These are phyloP conservation scores for Clarias laeviceps DNA, from an alignment of 2,797 vertebrate species.

Conservation along the genomic window DNA sequence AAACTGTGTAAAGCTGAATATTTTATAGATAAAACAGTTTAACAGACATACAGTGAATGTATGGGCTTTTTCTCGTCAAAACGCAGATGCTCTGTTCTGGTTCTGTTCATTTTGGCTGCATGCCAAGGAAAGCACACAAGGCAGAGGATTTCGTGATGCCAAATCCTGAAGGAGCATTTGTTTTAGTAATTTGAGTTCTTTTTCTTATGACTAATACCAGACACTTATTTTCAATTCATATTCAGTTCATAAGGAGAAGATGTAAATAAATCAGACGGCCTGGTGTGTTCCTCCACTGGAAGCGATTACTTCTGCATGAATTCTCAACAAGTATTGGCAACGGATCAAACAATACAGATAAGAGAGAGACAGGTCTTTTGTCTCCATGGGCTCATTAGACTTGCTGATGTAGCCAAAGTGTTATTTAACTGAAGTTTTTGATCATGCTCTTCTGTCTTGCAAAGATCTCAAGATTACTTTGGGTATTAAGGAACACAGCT, in stretches of 20 bases:
- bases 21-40: too few relatives aligned
- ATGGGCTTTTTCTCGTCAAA: slow-evolving; percentile 21
- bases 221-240: not conserved
- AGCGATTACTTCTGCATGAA: slow-evolving; percentile 70
- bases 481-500: not conserved
- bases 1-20: not conserved
- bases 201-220: not conserved
- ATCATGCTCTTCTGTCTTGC: not conserved
- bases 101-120: slow-evolving; percentile 33
- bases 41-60: not conserved
- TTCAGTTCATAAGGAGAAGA: not conserved
- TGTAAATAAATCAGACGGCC: slow-evolving; percentile 13
- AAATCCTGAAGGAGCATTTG: slow-evolving; percentile 8
- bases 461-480: not conserved
- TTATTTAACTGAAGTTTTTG: slow-evolving; percentile 14
- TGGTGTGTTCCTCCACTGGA: slow-evolving; percentile 56
- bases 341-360: slow-evolving; percentile 1
- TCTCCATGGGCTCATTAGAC: slow-evolving; percentile 7
- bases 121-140: slow-evolving; percentile 22
- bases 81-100: slow-evolving; percentile 32
- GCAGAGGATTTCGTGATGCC: slow-evolving; percentile 10
- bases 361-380: slow-evolving; percentile 17
- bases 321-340: not conserved
- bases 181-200: not conserved
- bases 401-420: not conserved